Conservation (phyloP, 2,888 invertebrate species). For the Deroplatys truncata region DNA sequence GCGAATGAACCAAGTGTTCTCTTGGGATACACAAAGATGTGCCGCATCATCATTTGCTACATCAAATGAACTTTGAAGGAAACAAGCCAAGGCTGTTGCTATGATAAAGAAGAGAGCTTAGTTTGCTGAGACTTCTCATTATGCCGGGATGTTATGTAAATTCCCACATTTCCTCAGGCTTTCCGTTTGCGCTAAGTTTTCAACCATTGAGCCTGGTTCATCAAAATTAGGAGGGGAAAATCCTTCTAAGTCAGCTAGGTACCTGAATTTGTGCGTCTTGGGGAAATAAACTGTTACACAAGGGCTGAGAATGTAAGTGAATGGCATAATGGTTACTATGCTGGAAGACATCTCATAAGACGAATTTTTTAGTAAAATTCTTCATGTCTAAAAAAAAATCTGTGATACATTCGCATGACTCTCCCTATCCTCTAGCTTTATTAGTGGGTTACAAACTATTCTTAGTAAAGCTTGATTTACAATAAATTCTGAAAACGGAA, state of each 20-base stretch:
- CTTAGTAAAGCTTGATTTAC: too few relatives aligned
- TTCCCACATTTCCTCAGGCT: background rate
- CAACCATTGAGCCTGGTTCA: background rate
- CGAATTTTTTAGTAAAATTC: too few relatives aligned
- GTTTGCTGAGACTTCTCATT: background rate
- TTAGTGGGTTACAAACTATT: too few relatives aligned
- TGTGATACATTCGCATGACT: too few relatives aligned
- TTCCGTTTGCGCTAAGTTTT: background rate
- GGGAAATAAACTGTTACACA: background rate
- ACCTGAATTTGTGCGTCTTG: background rate
- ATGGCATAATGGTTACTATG: too few relatives aligned
- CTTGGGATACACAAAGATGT: background rate
- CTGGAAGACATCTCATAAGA: too few relatives aligned
- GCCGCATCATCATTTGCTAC: background rate
- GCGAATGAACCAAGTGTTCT: background rate
- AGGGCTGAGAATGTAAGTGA: background rate
- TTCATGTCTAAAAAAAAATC: too few relatives aligned
- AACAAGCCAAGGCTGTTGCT: background rate
- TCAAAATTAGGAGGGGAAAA: background rate
- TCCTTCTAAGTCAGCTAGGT: background rate
- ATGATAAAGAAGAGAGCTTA: background rate
- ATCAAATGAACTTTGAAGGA: background rate
- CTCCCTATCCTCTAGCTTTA: too few relatives aligned
- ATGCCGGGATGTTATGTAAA: background rate
- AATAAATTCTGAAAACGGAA: too few relatives aligned